These are phyloP conservation scores for Nesospiza acunhae DNA, from an alignment of 2,113 vertebrate genomes.

Conservation along the genomic window DNA sequence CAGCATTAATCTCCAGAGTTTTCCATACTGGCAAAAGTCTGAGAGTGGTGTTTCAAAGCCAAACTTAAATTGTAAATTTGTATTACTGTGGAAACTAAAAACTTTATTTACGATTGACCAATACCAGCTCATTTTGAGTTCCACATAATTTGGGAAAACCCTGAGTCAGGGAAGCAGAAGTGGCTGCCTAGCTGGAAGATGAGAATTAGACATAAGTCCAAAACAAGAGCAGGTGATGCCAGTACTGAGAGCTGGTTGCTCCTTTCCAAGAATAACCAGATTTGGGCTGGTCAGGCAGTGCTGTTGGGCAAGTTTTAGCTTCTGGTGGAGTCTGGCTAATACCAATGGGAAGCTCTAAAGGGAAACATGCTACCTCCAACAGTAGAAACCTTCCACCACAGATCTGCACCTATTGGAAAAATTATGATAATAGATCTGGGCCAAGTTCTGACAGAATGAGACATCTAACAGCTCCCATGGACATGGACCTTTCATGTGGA, in stretches of 20 bases:
- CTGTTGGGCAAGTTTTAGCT: not conserved
- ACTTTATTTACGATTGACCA: not conserved
- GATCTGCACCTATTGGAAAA: not conserved
- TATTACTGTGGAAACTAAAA: not conserved
- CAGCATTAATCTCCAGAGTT: not conserved
- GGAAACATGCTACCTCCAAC: not conserved
- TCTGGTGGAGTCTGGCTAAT: not conserved
- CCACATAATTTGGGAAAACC: not conserved
- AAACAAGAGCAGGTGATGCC: not conserved
- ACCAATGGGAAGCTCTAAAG: not conserved
- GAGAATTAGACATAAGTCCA: not conserved
- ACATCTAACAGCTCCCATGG: not conserved
- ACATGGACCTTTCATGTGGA: not conserved
- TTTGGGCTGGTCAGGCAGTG: not conserved
- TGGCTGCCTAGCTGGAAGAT: not conserved
- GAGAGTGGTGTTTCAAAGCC: not conserved
- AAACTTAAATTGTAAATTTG: not conserved
- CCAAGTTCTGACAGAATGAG: not conserved
- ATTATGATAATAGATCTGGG: not conserved
- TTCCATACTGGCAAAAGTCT: not conserved
- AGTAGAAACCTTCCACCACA: not conserved
- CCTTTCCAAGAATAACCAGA: not conserved
- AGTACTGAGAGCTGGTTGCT: not conserved
- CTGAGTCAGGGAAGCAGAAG: not conserved
- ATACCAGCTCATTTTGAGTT: not conserved